A percentile compares a stretch with the other conserved stretches of the same genome.
These are phyloP conservation scores for Syncerus caffer DNA, from an alignment of 2,797 vertebrate genomes.

Conservation along the genomic window DNA sequence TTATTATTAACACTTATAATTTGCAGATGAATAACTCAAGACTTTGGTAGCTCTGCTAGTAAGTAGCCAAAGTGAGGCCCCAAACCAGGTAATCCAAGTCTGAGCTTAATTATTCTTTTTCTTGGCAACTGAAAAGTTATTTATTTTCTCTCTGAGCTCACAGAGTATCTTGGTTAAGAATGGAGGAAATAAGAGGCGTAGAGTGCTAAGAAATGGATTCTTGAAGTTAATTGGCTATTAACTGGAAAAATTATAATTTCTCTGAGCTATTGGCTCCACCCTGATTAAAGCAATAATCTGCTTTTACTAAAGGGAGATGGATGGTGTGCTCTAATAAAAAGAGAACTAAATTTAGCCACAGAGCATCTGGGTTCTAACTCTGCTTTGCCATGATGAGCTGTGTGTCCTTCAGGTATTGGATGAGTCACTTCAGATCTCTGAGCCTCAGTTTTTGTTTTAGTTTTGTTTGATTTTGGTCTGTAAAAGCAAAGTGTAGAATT, in stretches of 20 bases:
- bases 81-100: neutral
- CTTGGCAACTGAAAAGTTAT: neutral
- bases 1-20: neutral
- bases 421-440: neutral
- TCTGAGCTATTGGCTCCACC: neutral
- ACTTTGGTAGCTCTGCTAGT: neutral
- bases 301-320: neutral
- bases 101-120: neutral
- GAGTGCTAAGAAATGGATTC: neutral
- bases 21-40: neutral
- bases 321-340: neutral
- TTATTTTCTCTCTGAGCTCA: neutral
- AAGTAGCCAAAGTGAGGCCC: neutral
- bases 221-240: neutral
- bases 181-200: neutral
- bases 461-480: neutral
- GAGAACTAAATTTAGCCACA: neutral
- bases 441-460: neutral
- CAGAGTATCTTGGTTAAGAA: slow-evolving; percentile 14
- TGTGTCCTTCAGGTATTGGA: neutral
- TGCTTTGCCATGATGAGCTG: neutral
- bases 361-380: neutral
- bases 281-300: neutral
- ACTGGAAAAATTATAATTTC: neutral
- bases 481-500: neutral